Evolutionary conservation across 2,888 invertebrate species (phyloP), one percentile per base, ranked within the genome.

Genomic region (Microdon myrmicae): DNA sequence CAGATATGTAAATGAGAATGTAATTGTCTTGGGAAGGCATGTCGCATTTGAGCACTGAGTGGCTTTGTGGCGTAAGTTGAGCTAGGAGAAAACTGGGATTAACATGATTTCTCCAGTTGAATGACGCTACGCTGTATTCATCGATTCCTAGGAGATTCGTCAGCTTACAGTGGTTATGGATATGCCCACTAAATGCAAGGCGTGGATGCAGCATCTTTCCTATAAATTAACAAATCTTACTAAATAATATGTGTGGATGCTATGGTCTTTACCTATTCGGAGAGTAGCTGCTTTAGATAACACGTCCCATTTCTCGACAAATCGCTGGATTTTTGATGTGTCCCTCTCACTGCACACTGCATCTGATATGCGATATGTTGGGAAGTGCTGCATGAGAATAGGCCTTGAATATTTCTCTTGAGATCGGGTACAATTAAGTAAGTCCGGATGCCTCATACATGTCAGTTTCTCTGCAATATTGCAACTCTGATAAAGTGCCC

Each of bases 71-170:
- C 20, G 88, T 87, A 70, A 95, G 85, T 25, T 87, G 83, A 66
- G 89, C 86, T 85, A 97, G 82, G 72, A 94, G 85, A 82, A 94
- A 95, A 71, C 92, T 92, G 0, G 97, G 97, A 78, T 92, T 90
- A 71, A 90, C 82, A 76, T 91, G 91, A 80, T 98, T 96, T 54
- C 97, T 84, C 98, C 98, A 98, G 74, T 90, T 96, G 73, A 96
- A 98, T 3, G 97, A 97, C 0, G 97, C 89, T 4, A 98, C 86
- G 0, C 96, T 96, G 71, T 88, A 86, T 77, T 92, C 92, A 2
- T 85, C 80, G 49, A 87, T 80, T 59, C 83, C 82, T 22, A 83
- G 70, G 0, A 70, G 69, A 76, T 84, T 87, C 74, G 71, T 83
- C 70, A 79, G 82, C 43, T 86, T 85, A 75, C 98, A 98, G 51